phyloP scores from a whole-genome alignment of 1,140 invertebrate genomes.

The Meloidogyne floridensis region DNA sequence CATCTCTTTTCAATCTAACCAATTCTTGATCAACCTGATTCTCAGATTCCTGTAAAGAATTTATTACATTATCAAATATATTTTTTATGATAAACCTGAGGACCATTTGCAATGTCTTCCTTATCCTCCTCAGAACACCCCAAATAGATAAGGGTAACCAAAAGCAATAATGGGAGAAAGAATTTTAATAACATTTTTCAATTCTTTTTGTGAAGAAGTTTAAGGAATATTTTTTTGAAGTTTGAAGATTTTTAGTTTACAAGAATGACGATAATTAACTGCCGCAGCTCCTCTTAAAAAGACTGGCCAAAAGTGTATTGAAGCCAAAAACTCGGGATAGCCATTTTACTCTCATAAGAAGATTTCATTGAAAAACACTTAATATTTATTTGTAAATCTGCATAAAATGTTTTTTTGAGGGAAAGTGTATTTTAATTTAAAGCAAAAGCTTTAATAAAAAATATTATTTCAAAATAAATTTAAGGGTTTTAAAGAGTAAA shows the following conservation, averaged over 20 bases:
- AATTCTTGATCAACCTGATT: neutral
- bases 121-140: neutral
- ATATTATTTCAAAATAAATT: neutral
- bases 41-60: neutral
- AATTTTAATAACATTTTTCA: neutral
- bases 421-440: too few relatives aligned
- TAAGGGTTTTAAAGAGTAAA: neutral
- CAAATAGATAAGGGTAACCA: neutral
- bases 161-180: neutral
- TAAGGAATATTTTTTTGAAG: neutral
- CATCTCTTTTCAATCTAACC: conserved; percentile 1
- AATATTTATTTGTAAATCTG: conserved; percentile 7
- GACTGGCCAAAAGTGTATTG: neutral
- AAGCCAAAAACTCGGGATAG: neutral
- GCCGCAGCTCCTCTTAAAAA: neutral
- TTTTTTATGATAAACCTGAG: neutral
- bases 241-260: neutral
- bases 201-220: neutral
- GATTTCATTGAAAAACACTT: neutral
- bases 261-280: neutral
- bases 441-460: neutral
- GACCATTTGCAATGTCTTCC: neutral
- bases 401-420: neutral
- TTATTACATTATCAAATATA: neutral
- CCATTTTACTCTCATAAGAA: neutral